These are phyloP conservation scores for Epinotia nisella DNA, from an alignment of 2,888 invertebrate genomes.

Conservation along the genomic window DNA sequence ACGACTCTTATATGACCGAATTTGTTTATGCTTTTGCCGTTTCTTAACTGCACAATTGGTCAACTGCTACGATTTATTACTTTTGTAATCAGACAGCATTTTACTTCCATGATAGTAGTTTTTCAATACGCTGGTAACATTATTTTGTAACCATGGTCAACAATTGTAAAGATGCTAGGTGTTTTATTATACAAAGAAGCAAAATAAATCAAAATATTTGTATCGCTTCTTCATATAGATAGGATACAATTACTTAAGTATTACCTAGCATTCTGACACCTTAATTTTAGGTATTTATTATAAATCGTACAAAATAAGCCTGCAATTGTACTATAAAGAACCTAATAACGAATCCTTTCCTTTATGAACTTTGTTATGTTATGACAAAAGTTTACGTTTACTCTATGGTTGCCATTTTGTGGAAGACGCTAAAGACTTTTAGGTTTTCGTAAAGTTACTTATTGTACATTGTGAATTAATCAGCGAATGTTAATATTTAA, in stretches of 20 bases:
- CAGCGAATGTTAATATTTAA: constrained; percentile 55
- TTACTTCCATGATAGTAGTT: constrained; percentile 5
- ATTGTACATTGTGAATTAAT: constrained; percentile 50
- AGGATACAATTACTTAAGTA: not conserved
- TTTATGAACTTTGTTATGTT: not conserved
- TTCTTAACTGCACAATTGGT: too few relatives aligned
- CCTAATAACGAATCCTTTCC: constrained; percentile 3
- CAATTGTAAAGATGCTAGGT: not conserved
- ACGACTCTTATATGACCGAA: too few relatives aligned
- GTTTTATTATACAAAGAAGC: not conserved
- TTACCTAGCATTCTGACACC: not conserved
- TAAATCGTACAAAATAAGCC: not conserved
- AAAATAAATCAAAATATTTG: not conserved
- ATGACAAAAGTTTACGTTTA: constrained; percentile 22
- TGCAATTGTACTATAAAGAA: not conserved
- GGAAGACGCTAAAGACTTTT: constrained; percentile 45
- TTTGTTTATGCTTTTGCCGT: too few relatives aligned
- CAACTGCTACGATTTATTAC: too few relatives aligned
- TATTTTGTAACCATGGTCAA: constrained; percentile 1
- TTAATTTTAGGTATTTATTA: not conserved
- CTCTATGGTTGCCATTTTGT: constrained; percentile 58
- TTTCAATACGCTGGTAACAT: constrained; percentile 2
- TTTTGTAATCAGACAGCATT: not conserved
- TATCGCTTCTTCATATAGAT: not conserved
- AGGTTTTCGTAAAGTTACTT: constrained; percentile 33